phyloP scores from a whole-genome alignment of 2,113 vertebrate genomes.

The Ciconia stormi region DNA sequence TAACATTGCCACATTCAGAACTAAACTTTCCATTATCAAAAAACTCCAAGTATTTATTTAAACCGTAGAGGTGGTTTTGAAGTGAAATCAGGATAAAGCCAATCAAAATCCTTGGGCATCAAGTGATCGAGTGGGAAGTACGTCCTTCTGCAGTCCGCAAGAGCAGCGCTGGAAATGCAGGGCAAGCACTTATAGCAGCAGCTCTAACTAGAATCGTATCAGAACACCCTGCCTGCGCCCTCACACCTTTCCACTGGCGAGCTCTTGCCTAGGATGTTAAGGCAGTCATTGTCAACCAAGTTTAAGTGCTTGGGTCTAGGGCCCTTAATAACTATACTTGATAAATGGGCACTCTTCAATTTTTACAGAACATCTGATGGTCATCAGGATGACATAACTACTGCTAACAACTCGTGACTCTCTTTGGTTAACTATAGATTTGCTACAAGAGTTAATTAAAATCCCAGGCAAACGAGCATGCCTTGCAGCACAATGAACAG shows the following conservation, averaged over 20 bases:
- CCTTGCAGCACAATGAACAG: slow-evolving; percentile 13
- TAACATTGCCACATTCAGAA: neutral
- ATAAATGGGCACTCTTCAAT: neutral
- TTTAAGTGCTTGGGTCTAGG: no score
- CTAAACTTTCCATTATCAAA: neutral
- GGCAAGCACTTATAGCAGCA: neutral
- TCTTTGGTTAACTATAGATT: neutral
- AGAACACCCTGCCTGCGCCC: neutral
- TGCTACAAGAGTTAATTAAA: neutral
- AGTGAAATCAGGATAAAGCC: neutral
- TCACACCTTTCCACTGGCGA: neutral
- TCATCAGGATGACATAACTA: neutral
- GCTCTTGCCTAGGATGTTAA: neutral
- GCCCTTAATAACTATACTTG: neutral
- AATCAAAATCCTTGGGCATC: neutral
- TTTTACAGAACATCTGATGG: neutral
- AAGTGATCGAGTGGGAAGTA: fast-evolving
- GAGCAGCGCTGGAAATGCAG: neutral
- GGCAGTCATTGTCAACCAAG: neutral
- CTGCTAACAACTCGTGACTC: neutral
- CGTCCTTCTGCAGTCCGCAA: neutral
- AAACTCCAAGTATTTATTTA: neutral
- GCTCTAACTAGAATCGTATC: fast-evolving
- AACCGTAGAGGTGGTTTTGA: neutral
- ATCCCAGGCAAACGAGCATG: neutral